A percentile compares a stretch with the other conserved stretches of the same genome.
phyloP scores from a whole-genome alignment of 2,888 invertebrate genomes.

The Nephrotoma guestfalica region DNA sequence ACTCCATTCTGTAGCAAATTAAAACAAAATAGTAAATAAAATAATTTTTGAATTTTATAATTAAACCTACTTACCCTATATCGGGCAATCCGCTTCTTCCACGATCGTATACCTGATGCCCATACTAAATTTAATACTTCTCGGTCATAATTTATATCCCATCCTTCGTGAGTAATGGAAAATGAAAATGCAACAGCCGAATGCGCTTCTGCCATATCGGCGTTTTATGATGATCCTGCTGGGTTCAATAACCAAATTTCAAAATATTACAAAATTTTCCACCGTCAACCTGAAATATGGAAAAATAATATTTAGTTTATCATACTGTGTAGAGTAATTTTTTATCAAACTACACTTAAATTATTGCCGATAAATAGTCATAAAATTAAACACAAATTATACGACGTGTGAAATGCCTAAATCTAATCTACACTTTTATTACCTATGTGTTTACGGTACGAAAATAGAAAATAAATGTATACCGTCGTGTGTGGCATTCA shows the following conservation, averaged over 20 bases:
- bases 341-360: not conserved
- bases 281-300: not conserved
- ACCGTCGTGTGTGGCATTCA: not conserved
- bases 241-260: not conserved
- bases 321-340: not conserved
- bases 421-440: not conserved
- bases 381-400: too few species aligned
- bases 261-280: not conserved
- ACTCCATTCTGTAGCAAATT: slow-evolving; percentile 67
- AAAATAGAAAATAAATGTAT: not conserved
- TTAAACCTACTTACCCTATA: slow-evolving; percentile 56
- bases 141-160: slow-evolving; percentile 94
- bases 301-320: not conserved
- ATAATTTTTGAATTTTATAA: not conserved
- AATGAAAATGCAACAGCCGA: slow-evolving; percentile 96
- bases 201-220: slow-evolving; percentile 92
- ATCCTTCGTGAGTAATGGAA: slow-evolving; percentile 94
- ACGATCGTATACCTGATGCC: slow-evolving; percentile 87
- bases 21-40: not conserved
- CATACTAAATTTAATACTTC: slow-evolving; percentile 92
- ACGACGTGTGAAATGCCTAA: not conserved
- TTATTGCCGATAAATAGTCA: not conserved
- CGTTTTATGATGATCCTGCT: not conserved
- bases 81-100: slow-evolving; percentile 84
- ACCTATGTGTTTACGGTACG: not conserved